Evolutionary conservation across 2,113 vertebrate genomes (phyloP), one percentile per base, ranked within the genome.

Genomic region (Lepidothrix coronata): DNA sequence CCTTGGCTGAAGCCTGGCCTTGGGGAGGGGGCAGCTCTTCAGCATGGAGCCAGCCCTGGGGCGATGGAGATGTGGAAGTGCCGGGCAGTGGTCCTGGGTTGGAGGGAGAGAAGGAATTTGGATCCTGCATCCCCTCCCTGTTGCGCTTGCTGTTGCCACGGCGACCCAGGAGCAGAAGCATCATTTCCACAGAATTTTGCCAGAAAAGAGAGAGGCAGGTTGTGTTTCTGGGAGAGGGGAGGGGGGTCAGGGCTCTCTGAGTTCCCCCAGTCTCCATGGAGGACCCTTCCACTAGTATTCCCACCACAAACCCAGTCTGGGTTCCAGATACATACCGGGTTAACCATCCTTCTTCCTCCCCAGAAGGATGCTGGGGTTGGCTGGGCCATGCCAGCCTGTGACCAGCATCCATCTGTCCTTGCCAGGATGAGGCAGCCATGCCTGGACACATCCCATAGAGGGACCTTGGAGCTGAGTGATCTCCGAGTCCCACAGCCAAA

Each of bases 401-500:
- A 8, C 33, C 33, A 49, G 49, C 27, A 59, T 8, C 31, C 6
- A 0, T 79, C 44, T 61, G 21, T 44, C 71, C 81, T 67, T 9
- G 3, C 35, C 0, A 0, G 61, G 21, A 46, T 20, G 59, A 66
- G 67, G 37, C 54, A 85, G 28, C 43, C 71, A 72, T 14, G 31
- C 20, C 48, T 28, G 46, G 48, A 39, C 7, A 1, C 12, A 17
- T 78, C 57, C 24, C 7, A 3, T 30, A 0, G 8, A 63, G 44
- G 14, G 28, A 5, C 35, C 70, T 27, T 14, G 74, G 24, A 71
- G 68, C 52, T 55, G 33, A 75, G 67, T 0, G 0, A 23, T 22
- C 0, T 0, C 62, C 0, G 1, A 57, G 20, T 72, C 58, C 77
- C 0, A 0, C 30, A 74, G 66, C 30, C 71, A 79, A 75, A 85